A percentile compares a stretch with the other conserved stretches of the same genome.
Evolutionary conservation across 92 coral and sea anemone genomes (phyloP).

Genomic region (Ricordea florida): DNA sequence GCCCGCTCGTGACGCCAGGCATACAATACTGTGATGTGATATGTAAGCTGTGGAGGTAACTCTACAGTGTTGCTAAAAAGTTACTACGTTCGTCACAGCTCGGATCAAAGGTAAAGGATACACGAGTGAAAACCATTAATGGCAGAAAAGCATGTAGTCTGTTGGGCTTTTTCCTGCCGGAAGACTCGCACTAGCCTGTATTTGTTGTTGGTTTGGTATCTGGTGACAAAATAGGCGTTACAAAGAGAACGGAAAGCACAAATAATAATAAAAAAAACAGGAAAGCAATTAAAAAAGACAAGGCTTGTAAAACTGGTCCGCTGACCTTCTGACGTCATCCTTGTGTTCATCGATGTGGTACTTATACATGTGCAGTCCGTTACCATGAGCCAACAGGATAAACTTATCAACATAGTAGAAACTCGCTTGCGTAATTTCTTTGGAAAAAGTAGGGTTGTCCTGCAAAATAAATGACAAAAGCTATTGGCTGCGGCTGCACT

Average conservation of each 20-base stretch:
- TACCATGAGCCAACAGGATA: slow-evolving; percentile 80
- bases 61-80: too few relatives aligned
- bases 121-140: slow-evolving; percentile 93
- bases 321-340: slow-evolving; percentile 92
- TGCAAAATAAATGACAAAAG: slow-evolving; percentile 4
- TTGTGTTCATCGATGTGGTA: slow-evolving; percentile 82
- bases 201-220: slow-evolving; percentile 84
- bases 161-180: slow-evolving; percentile 83
- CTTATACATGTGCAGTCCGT: slow-evolving; percentile 86
- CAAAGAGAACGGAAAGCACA: not conserved
- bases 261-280: not conserved
- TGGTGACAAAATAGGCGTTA: not conserved
- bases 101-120: slow-evolving; percentile 91
- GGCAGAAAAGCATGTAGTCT: slow-evolving; percentile 83
- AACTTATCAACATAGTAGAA: slow-evolving; percentile 96
- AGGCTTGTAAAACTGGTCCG: not conserved
- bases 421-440: slow-evolving; percentile 82
- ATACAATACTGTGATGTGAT: too few relatives aligned
- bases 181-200: slow-evolving; percentile 85
- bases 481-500: not conserved
- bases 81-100: too few relatives aligned
- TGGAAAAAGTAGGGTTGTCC: slow-evolving; percentile 89
- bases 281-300: too few relatives aligned
- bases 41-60: too few relatives aligned
- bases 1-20: too few relatives aligned